Conservation (phyloP, 1,140 invertebrate species). For the Dendrolimus punctatus region DNA sequence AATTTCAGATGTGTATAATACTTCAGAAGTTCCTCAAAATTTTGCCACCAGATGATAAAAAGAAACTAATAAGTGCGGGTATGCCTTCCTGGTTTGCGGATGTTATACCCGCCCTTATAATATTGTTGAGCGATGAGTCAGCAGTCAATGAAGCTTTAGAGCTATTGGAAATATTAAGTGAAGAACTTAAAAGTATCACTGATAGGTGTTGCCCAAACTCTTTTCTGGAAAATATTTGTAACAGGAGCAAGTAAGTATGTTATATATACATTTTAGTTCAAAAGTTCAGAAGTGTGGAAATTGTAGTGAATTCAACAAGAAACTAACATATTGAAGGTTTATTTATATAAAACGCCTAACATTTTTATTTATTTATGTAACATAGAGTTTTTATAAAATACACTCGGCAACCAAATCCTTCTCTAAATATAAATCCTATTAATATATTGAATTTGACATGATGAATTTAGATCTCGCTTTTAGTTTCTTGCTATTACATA, state of each 20-base stretch:
- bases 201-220: slow-evolving; percentile 34
- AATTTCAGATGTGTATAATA: slow-evolving; percentile 34
- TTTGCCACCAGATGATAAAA: slow-evolving; percentile 36
- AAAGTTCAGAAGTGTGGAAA: too few relatives aligned
- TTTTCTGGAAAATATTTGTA: slow-evolving; percentile 38
- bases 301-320: too few relatives aligned
- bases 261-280: background rate
- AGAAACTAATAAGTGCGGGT: slow-evolving; percentile 38
- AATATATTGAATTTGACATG: too few relatives aligned
- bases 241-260: slow-evolving; percentile 43
- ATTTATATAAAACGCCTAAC: too few relatives aligned
- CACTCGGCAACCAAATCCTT: too few relatives aligned
- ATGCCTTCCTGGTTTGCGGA: slow-evolving; percentile 49
- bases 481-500: too few relatives aligned
- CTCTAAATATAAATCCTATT: too few relatives aligned
- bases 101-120: slow-evolving; percentile 27
- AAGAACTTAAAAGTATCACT: slow-evolving; percentile 37
- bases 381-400: too few relatives aligned
- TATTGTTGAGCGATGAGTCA: background rate
- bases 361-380: too few relatives aligned
- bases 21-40: slow-evolving; percentile 33
- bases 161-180: slow-evolving; percentile 38
- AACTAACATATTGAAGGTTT: too few relatives aligned
- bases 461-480: too few relatives aligned
- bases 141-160: slow-evolving; percentile 18